Evolutionary conservation across 2,113 vertebrate genomes (phyloP).

Genomic region (Riparia riparia): DNA sequence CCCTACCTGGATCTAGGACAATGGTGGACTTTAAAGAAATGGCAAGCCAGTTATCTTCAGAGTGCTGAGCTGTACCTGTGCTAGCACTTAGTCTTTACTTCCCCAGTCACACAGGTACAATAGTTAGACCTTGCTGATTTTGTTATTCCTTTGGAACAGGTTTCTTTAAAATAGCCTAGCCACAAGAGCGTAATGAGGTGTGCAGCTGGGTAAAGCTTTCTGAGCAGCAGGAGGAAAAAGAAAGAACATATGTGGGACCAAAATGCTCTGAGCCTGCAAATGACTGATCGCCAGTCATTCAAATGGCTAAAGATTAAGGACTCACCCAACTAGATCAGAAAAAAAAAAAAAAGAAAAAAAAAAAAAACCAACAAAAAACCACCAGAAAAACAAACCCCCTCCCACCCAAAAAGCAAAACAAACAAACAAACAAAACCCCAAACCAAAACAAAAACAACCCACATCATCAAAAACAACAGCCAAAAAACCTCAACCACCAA

Average conservation of each 20-base stretch:
- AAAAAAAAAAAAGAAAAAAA: not conserved
- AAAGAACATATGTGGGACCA: not conserved
- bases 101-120: not conserved
- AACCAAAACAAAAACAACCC: not conserved
- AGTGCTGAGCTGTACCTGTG: constrained; percentile 16
- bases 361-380: not conserved
- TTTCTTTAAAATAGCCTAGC: constrained; percentile 67
- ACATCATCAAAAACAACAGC: not conserved
- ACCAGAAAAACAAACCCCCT: not conserved
- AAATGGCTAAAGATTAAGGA: not conserved
- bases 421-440: not conserved
- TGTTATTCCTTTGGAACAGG: constrained; percentile 57
- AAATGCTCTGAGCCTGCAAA: not conserved
- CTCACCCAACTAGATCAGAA: not conserved
- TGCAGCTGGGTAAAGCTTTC: constrained; percentile 36
- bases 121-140: constrained; percentile 50
- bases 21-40: not conserved
- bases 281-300: not conserved
- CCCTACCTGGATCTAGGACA: not conserved
- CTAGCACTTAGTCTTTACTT: constrained; percentile 47
- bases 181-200: constrained; percentile 40
- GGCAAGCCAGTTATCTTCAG: constrained; percentile 13
- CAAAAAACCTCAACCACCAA: not conserved
- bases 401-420: no score
- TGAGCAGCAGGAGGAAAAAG: constrained; percentile 12